Evolutionary conservation across 2,888 invertebrate species (phyloP), one percentile per base, ranked within the genome.

Genomic region (Torymus aiolomorphi): DNA sequence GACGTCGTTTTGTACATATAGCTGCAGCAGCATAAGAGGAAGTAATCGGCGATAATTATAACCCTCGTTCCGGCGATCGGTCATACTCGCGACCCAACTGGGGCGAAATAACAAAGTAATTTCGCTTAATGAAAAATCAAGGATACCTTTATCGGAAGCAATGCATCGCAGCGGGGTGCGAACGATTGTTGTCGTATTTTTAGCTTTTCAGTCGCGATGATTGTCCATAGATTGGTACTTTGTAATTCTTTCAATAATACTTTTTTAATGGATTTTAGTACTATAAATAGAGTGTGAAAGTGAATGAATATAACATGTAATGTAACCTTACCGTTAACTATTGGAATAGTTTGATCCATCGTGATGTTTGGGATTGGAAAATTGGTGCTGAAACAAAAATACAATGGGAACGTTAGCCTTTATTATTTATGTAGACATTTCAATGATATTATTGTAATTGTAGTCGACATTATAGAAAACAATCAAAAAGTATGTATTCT

Each of bases 331-430:
- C 89, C 87, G 82, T 86, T 87, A 42, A 83, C 76, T 49, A 87
- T 31, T 51, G 85, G 84, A 70, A 85, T 54, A 4, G 89, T 86
- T 69, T 87, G 85, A 69, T 85, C 86, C 87, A 89, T 86, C 42
- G 89, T 88, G 11, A 88, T 86, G 59, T 89, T 88, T 54, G 86
- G 87, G 56, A 88, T 71, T 18, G 88, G 86, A 83, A 87, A 84
- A 74, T 84, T 87, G 2, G 88, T 88, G 75, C 89, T 89, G 85
- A 12, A 88, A 88, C 80, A 86, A 42, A 71, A 31, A 54, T 54
- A 54, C 61, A 65, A 77, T 42, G 3, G 8, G 52, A 12, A 56
- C 5, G 49, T 24, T 69, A 42, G 42, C 8, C 8, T 52, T 20
- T 16, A 61, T 18, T 66, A 5, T 52, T 52, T 12, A 2, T 18